Conservation (phyloP, 2,113 vertebrate genomes). For the Rhabdornis inornatus region DNA sequence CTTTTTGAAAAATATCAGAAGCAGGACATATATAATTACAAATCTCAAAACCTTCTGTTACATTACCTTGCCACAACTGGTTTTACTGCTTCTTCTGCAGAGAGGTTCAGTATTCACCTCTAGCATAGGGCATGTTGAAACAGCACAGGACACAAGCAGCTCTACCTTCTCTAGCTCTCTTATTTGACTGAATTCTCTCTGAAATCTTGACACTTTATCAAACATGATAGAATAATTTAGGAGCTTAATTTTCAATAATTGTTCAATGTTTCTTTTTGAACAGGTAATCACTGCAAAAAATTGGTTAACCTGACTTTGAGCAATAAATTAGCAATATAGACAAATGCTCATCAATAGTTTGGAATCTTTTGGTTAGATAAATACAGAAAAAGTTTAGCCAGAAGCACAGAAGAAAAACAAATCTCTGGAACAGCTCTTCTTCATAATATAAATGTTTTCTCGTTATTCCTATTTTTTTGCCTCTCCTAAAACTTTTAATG, state of each 20-base stretch:
- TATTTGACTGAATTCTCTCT: background rate
- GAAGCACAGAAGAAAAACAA: background rate
- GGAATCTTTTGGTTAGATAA: background rate
- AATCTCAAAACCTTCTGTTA: background rate
- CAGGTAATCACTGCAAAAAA: background rate
- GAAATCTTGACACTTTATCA: background rate
- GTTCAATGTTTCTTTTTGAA: background rate
- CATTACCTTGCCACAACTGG: background rate
- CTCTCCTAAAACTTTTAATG: background rate
- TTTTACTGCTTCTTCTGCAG: conserved; percentile 16
- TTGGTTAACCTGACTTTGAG: background rate
- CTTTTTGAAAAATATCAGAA: background rate
- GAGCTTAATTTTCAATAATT: background rate
- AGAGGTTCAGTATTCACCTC: background rate
- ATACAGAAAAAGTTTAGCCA: background rate
- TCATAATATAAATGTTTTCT: background rate
- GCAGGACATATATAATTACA: background rate
- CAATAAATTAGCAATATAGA: background rate
- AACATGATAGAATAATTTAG: background rate
- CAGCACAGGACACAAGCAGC: background rate
- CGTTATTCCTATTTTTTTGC: background rate
- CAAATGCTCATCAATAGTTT: background rate
- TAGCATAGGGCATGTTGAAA: background rate
- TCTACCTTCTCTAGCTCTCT: background rate
- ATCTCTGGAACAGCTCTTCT: background rate